These are phyloP conservation scores for Haliclona indistincta DNA, from an alignment of 37 sponge, comb jelly and placozoan species.

Conservation along the genomic window DNA sequence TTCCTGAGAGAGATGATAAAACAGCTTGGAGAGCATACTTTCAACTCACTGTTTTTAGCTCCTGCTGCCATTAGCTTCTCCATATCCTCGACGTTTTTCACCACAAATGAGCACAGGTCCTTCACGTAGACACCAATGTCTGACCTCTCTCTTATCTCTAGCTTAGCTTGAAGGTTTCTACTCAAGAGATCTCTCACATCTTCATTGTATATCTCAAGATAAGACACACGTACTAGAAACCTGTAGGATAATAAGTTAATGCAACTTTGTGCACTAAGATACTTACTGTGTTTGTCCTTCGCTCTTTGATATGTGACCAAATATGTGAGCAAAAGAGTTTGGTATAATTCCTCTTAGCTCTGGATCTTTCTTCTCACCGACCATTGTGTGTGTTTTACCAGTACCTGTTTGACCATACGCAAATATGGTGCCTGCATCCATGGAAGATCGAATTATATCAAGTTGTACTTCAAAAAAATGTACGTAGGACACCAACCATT, in stretches of 20 bases:
- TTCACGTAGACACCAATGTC: constrained; percentile 98
- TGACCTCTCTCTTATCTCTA: constrained; percentile 90
- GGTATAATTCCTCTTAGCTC: constrained; percentile 95
- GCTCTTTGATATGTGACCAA: constrained; percentile 78
- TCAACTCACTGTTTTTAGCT: constrained; percentile 69
- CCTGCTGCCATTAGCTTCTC: constrained; percentile 87
- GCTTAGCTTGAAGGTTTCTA: constrained; percentile 52
- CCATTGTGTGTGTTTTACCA: constrained; percentile 99
- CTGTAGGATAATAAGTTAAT: constrained; percentile 21
- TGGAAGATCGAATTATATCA: constrained; percentile 3
- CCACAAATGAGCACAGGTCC: constrained; percentile 82
- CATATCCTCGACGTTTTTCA: constrained; percentile 94
- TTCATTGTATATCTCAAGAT: constrained; percentile 98
- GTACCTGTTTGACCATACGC: constrained; percentile 99
- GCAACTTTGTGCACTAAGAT: neutral
- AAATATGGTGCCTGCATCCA: constrained; percentile 89
- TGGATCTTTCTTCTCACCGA: constrained; percentile 70
- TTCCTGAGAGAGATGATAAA: constrained; percentile 23
- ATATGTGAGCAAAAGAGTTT: constrained; percentile 96
- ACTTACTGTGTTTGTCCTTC: constrained; percentile 75
- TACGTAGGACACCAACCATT: constrained; percentile 66
- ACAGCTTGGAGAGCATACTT: neutral
- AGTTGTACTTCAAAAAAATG: neutral
- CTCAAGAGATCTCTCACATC: constrained; percentile 91
- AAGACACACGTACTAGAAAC: constrained; percentile 94